These are phyloP conservation scores for Hymenopus coronatus DNA, from an alignment of 2,888 invertebrate species.

Conservation along the genomic window DNA sequence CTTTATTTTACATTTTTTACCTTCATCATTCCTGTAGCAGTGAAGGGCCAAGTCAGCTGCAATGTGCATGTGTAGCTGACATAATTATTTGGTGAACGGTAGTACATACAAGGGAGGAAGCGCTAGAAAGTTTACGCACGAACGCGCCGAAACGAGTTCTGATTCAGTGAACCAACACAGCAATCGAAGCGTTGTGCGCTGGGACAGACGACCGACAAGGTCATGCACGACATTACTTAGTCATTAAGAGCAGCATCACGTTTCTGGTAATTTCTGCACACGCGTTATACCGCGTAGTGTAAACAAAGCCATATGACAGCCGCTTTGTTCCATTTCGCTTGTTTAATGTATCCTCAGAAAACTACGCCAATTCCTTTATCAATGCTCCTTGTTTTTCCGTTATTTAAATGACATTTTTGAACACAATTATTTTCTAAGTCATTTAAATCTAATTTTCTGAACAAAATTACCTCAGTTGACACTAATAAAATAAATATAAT, in stretches of 20 bases:
- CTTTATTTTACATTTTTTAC: too few species aligned
- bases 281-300: background rate
- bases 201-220: background rate
- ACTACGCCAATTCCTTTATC: background rate
- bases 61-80: background rate
- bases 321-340: background rate
- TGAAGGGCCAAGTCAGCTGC: background rate
- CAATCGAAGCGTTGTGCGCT: too few species aligned
- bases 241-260: background rate
- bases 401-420: too few species aligned
- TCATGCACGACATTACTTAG: background rate
- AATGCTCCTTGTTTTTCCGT: too few species aligned
- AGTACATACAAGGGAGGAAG: too few species aligned
- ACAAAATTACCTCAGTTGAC: too few species aligned
- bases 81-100: background rate
- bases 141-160: background rate
- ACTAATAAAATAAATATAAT: too few species aligned
- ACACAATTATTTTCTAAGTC: too few species aligned
- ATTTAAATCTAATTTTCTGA: too few species aligned
- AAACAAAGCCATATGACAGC: background rate
- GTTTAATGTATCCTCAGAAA: background rate
- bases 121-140: background rate
- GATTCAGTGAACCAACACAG: background rate
- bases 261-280: background rate
- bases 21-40: background rate